These are phyloP conservation scores for Dione vanillae DNA, from an alignment of 2,888 invertebrate species.

Conservation along the genomic window DNA sequence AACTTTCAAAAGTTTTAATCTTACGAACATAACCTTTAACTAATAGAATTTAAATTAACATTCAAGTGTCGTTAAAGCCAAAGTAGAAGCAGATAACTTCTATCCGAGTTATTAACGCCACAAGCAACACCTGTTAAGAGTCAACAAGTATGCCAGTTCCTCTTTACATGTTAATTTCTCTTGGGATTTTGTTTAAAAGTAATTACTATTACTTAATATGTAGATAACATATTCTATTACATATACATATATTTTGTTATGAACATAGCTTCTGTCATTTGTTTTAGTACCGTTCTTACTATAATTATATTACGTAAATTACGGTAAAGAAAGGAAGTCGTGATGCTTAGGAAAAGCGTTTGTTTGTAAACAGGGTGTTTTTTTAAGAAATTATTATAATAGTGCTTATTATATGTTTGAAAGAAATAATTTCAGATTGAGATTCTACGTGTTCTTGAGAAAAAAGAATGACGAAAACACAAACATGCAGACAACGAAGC, in stretches of 20 bases:
- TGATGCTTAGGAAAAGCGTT: too few relatives aligned
- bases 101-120: conserved; percentile 17
- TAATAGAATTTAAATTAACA: conserved; percentile 12
- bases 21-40: neutral
- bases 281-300: neutral
- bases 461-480: too few relatives aligned
- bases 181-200: neutral
- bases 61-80: neutral
- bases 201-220: neutral
- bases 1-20: neutral
- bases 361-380: too few relatives aligned
- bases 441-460: too few relatives aligned
- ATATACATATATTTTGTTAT: neutral
- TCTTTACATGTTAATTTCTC: conserved; percentile 19
- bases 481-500: too few relatives aligned
- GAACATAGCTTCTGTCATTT: neutral
- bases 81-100: conserved; percentile 3
- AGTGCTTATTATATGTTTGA: too few relatives aligned
- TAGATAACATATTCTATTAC: neutral
- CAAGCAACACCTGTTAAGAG: conserved; percentile 15
- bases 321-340: too few relatives aligned
- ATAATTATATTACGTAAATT: too few relatives aligned
- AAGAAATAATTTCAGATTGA: too few relatives aligned
- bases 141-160: conserved; percentile 14
- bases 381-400: too few relatives aligned